Conservation (phyloP, 37 sponge, comb jelly and placozoan species). For the Agelas oroides region DNA sequence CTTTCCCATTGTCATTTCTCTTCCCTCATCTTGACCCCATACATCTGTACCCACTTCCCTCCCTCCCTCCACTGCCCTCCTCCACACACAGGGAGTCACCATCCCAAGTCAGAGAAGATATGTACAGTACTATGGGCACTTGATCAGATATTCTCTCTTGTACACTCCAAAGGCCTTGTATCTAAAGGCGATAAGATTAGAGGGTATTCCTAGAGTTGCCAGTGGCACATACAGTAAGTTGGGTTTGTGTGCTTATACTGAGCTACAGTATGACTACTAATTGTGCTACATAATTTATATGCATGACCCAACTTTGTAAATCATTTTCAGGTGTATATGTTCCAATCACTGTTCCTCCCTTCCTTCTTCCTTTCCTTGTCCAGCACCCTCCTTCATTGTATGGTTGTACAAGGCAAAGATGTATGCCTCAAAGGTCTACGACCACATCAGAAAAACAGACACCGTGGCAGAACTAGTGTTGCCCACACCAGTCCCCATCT, state of each 20-base stretch:
- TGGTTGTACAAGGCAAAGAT: slow-evolving; percentile 66
- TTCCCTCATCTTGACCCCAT: no score
- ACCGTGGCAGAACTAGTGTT: slow-evolving; percentile 70
- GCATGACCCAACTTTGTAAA: no score
- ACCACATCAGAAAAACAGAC: slow-evolving; percentile 66
- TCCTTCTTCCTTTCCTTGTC: no score
- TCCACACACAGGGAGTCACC: slow-evolving; percentile 86
- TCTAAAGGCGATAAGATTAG: slow-evolving; percentile 69
- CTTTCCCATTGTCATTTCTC: no score
- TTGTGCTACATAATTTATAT: neutral
- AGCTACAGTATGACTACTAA: neutral
- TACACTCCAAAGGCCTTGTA: slow-evolving; percentile 79
- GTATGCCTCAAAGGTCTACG: slow-evolving; percentile 69
- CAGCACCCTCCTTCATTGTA: slow-evolving; percentile 64
- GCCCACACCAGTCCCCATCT: slow-evolving; percentile 76
- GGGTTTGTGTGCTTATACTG: neutral
- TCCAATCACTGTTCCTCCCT: no score
- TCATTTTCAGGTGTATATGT: no score
- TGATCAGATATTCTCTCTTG: slow-evolving; percentile 67
- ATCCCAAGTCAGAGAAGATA: slow-evolving; percentile 95
- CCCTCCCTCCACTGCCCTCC: neutral
- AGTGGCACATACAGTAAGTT: slow-evolving; percentile 63
- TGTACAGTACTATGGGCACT: slow-evolving; percentile 93
- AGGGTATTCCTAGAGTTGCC: slow-evolving; percentile 66
- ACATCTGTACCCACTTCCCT: neutral